A percentile compares a stretch with the other conserved stretches of the same genome.
These are phyloP conservation scores for Lasioglossum lativentre DNA, from an alignment of 2,888 invertebrate species.

Conservation along the genomic window DNA sequence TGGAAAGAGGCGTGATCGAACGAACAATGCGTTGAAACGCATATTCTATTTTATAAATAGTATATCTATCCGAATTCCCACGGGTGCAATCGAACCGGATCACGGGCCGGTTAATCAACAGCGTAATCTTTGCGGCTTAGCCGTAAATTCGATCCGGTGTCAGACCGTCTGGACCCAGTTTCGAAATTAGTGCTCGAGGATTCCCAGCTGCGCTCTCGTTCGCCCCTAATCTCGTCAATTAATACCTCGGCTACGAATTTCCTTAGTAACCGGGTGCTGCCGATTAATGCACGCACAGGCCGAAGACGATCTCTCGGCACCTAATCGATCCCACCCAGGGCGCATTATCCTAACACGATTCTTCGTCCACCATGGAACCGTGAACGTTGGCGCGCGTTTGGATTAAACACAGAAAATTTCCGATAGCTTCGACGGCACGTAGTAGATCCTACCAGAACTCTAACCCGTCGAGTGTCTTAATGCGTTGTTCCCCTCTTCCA, in stretches of 20 bases:
- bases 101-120: not conserved
- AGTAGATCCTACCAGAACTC: not conserved
- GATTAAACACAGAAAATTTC: slow-evolving; percentile 42
- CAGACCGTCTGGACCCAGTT: slow-evolving; percentile 1
- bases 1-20: too few species aligned
- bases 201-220: not conserved
- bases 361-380: slow-evolving; percentile 19
- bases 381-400: slow-evolving; percentile 18
- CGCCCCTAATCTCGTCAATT: slow-evolving; percentile 3
- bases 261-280: not conserved
- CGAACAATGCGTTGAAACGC: too few species aligned
- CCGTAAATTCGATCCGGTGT: slow-evolving; percentile 1
- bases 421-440: slow-evolving; percentile 26
- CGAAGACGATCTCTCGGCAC: not conserved
- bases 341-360: not conserved
- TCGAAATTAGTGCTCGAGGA: not conserved
- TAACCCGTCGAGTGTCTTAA: slow-evolving; percentile 16
- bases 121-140: slow-evolving; percentile 7
- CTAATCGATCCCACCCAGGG: slow-evolving; percentile 4
- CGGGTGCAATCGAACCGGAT: not conserved
- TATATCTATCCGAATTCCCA: not conserved
- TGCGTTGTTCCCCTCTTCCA: slow-evolving; percentile 39
- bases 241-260: slow-evolving; percentile 13
- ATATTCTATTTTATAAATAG: too few species aligned
- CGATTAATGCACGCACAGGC: slow-evolving; percentile 5